Base-by-base conservation (phyloP, 2,113 vertebrate species). In the Lethenteron reissneri region DNA sequence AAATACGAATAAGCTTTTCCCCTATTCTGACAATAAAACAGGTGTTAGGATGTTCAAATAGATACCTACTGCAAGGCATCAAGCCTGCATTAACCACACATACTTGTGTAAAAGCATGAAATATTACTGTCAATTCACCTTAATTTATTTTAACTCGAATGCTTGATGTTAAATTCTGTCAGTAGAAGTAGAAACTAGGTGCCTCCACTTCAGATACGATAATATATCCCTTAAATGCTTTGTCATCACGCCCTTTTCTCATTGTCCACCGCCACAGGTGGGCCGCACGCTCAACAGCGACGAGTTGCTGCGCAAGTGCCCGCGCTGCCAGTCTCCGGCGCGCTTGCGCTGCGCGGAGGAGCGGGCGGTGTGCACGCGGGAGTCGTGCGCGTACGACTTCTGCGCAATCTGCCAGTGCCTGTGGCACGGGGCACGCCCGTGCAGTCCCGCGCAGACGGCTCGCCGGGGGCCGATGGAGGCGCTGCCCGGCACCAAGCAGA, bases 341-440 rank as follows among this genome's bases (percentile, higher is more conserved):
- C 87, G 85, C 73, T 95, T 88, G 75, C 86, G 90, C 57, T 76
- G 83, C 0, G 80, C 88, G 73, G 90, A 87, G 76, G 83, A 82
- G 73, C 77, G 89, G 71, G 92, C 89, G 2, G 74, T 87, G 11
- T 99, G 94, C 75, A 91, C 85, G 80, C 81, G 82, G 73, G 79
- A 77, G 2, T 80, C 85, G 72, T 99, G 92, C 74, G 81, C 81
- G 0, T 97, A 90, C 82, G 84, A 84, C 77, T 99, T 99, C 76
- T 99, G 94, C 77, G 84, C 81, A 8, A 76, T 82, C 2, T 99
- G 94, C 78, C 74, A 90, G 73, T 84, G 83, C 74, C 78, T 82
- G 19, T 90, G 88, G 73, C 94, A 99, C 58, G 89, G 90, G 57
- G 91, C 92, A 57, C 86, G 79, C 79, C 90, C 92, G 64, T 99